phyloP scores from a whole-genome alignment of 1,140 invertebrate genomes.

The Zaprionus gabonicus region DNA sequence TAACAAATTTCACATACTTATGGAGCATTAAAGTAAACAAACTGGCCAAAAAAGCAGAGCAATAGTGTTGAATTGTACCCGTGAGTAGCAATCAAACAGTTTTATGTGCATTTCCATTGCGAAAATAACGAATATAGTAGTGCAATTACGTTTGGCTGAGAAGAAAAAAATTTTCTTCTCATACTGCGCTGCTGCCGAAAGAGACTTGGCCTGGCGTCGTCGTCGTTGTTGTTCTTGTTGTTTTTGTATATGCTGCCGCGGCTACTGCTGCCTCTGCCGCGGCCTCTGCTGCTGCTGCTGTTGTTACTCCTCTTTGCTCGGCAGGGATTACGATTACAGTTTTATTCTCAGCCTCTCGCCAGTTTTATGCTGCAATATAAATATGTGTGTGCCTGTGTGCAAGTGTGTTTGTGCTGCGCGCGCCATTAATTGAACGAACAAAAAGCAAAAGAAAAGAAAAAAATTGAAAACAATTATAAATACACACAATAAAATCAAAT shows the following conservation, averaged over 20 bases:
- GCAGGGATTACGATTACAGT: slow-evolving; percentile 77
- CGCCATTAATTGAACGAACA: slow-evolving; percentile 73
- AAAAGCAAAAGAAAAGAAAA: slow-evolving; percentile 36
- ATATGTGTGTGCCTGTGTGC: slow-evolving; percentile 28
- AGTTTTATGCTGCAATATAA: slow-evolving; percentile 73
- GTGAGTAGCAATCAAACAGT: slow-evolving; percentile 60
- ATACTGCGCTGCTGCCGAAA: slow-evolving; percentile 59
- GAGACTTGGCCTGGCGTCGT: slow-evolving; percentile 50
- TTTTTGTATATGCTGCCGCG: slow-evolving; percentile 46
- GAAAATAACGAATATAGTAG: slow-evolving; percentile 41
- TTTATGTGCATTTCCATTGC: slow-evolving; percentile 46
- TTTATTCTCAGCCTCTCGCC: slow-evolving; percentile 64
- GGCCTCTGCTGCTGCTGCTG: slow-evolving; percentile 21
- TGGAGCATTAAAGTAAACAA: slow-evolving; percentile 52
- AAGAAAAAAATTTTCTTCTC: slow-evolving; percentile 62
- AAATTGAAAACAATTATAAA: slow-evolving; percentile 72
- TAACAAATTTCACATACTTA: slow-evolving; percentile 66
- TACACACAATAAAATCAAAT: slow-evolving; percentile 76
- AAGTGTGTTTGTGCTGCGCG: slow-evolving; percentile 61
- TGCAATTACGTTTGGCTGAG: slow-evolving; percentile 73
- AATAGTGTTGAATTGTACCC: slow-evolving; percentile 57
- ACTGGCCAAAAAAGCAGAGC: slow-evolving; percentile 56
- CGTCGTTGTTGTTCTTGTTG: slow-evolving; percentile 52
- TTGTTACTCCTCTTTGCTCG: slow-evolving; percentile 53
- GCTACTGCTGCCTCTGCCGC: slow-evolving; percentile 32